Conservation (phyloP, 2,888 invertebrate species). For the Anthophora plumipes region DNA sequence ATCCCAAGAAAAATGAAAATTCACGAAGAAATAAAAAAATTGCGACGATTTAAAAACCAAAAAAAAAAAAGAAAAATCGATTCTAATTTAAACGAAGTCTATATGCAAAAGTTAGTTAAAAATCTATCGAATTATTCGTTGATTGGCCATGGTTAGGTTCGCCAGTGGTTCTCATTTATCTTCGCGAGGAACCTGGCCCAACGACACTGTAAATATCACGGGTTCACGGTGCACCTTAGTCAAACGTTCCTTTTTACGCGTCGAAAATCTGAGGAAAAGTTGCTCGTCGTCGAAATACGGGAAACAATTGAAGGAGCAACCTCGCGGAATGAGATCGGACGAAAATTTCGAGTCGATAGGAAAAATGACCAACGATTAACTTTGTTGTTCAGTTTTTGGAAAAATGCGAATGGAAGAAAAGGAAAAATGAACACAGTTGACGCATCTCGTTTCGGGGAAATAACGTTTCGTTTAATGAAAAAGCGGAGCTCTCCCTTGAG, state of each 20-base stretch:
- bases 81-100: constrained; percentile 19
- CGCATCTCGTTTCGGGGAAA: too few relatives aligned
- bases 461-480: neutral
- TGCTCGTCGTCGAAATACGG: neutral
- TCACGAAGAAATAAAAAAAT: neutral
- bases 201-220: constrained; percentile 40
- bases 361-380: too few relatives aligned
- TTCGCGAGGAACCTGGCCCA: neutral
- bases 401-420: too few relatives aligned
- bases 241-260: neutral
- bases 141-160: neutral
- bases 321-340: too few relatives aligned
- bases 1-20: neutral
- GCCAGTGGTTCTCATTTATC: neutral
- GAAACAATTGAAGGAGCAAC: neutral
- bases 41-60: constrained; percentile 8
- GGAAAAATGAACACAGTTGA: too few relatives aligned
- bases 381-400: too few relatives aligned
- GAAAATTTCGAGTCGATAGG: neutral
- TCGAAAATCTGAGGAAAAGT: too few relatives aligned
- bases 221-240: neutral
- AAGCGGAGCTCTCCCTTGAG: neutral
- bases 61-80: too few relatives aligned
- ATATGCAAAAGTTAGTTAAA: constrained; percentile 14
- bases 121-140: constrained; percentile 25